Percentiles rank a stretch among this genome's conserved stretches.
phyloP scores from a whole-genome alignment of 1,140 invertebrate genomes.

The Ylistrum balloti region DNA sequence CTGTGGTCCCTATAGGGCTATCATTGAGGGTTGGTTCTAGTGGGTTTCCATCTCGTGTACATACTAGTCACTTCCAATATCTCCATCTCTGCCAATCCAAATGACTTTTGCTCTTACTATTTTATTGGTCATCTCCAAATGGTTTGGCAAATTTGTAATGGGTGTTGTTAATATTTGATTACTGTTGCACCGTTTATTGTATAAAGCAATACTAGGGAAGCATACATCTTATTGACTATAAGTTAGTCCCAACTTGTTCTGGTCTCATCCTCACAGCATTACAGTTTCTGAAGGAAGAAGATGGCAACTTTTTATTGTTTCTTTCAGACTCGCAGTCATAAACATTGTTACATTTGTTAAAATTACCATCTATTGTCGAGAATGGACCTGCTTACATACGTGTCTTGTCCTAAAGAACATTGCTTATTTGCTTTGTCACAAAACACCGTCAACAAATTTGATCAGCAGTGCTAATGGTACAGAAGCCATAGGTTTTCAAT shows the following conservation, averaged over 20 bases:
- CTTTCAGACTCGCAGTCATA: conserved; percentile 3
- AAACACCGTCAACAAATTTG: neutral
- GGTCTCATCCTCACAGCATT: neutral
- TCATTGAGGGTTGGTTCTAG: conserved; percentile 35
- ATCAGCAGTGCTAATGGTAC: neutral
- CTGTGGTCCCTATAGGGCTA: conserved; percentile 46
- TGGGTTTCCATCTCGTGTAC: neutral
- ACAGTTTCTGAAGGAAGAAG: neutral
- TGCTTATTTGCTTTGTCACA: neutral
- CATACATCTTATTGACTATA: neutral
- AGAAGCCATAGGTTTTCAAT: neutral
- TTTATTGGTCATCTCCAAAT: neutral
- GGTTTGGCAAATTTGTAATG: neutral
- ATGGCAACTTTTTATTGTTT: conserved; percentile 9
- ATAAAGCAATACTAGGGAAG: conserved; percentile 17
- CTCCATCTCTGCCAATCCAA: conserved; percentile 23
- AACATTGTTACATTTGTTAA: conserved; percentile 35
- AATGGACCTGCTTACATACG: conserved; percentile 17
- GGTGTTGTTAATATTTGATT: conserved; percentile 34
- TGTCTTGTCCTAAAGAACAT: neutral
- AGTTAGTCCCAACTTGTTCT: neutral
- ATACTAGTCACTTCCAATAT: conserved; percentile 7
- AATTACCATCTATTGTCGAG: conserved; percentile 10
- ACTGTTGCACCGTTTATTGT: conserved; percentile 22
- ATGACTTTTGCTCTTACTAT: neutral